A percentile compares a stretch with the other conserved stretches of the same genome.
phyloP scores from a whole-genome alignment of 2,113 vertebrate genomes.

The Gorsachius goisagi region DNA sequence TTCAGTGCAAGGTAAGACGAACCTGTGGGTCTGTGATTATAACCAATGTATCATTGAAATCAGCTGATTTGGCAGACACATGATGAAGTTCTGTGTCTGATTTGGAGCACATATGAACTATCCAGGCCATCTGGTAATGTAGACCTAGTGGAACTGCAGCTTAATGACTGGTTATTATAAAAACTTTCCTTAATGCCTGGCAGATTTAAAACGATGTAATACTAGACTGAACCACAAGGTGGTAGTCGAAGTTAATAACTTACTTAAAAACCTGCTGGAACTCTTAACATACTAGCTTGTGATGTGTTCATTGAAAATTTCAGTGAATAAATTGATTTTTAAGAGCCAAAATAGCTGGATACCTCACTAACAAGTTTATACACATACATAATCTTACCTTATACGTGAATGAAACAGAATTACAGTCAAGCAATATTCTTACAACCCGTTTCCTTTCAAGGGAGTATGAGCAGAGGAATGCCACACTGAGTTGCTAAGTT shows the following conservation, averaged over 20 bases:
- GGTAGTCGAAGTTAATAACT: slow-evolving; percentile 81
- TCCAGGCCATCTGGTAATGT: background rate
- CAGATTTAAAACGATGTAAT: slow-evolving; percentile 65
- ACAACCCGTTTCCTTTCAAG: background rate
- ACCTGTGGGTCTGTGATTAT: background rate
- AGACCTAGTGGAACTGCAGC: background rate
- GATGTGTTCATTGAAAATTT: slow-evolving; percentile 46
- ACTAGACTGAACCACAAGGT: slow-evolving; percentile 75
- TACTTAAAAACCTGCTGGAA: slow-evolving; percentile 37
- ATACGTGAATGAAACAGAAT: background rate
- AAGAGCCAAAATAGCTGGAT: background rate
- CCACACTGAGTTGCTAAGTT: background rate
- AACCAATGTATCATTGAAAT: background rate
- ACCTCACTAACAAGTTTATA: background rate
- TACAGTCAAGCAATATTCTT: background rate
- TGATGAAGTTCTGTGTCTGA: background rate
- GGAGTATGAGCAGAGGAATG: background rate
- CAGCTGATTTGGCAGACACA: background rate
- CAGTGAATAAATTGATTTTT: slow-evolving; percentile 43
- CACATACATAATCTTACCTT: background rate
- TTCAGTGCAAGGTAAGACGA: background rate
- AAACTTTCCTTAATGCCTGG: background rate
- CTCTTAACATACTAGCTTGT: background rate
- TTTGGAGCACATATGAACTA: background rate
- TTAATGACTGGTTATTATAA: background rate